Conservation (phyloP, 2,113 vertebrate genomes). For the Passer montanus region DNA sequence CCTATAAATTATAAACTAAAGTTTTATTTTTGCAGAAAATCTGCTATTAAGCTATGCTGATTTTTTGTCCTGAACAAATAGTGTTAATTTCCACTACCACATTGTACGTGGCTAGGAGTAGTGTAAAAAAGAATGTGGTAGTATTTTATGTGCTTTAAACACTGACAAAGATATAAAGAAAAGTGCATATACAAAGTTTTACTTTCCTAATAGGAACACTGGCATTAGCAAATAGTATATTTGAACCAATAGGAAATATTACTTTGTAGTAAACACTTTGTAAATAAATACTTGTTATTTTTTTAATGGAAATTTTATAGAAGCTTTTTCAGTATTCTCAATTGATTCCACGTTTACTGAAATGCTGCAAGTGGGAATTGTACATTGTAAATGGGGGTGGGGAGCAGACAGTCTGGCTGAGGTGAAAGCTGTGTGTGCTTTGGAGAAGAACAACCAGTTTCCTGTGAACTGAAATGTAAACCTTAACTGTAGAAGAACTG, state of each 20-base stretch:
- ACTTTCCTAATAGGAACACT: conserved; percentile 52
- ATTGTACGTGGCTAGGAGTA: neutral
- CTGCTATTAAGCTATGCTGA: conserved; percentile 16
- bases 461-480: conserved; percentile 16
- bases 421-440: neutral
- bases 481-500: conserved; percentile 28
- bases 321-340: conserved; percentile 76
- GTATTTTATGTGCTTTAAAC: conserved; percentile 25
- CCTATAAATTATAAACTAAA: conserved; percentile 18
- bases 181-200: conserved; percentile 31
- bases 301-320: conserved; percentile 81
- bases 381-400: neutral
- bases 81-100: conserved; percentile 39
- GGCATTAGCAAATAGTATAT: conserved; percentile 49
- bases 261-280: conserved; percentile 75
- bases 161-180: conserved; percentile 10
- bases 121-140: neutral
- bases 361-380: conserved; percentile 43
- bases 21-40: conserved; percentile 31
- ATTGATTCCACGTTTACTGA: conserved; percentile 62
- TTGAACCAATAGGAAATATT: conserved; percentile 57
- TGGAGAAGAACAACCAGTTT: neutral
- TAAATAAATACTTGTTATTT: conserved; percentile 80
- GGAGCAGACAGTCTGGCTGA: neutral
- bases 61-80: conserved; percentile 2